Conservation (phyloP, 2,113 vertebrate species). For the Phoenicopterus ruber region DNA sequence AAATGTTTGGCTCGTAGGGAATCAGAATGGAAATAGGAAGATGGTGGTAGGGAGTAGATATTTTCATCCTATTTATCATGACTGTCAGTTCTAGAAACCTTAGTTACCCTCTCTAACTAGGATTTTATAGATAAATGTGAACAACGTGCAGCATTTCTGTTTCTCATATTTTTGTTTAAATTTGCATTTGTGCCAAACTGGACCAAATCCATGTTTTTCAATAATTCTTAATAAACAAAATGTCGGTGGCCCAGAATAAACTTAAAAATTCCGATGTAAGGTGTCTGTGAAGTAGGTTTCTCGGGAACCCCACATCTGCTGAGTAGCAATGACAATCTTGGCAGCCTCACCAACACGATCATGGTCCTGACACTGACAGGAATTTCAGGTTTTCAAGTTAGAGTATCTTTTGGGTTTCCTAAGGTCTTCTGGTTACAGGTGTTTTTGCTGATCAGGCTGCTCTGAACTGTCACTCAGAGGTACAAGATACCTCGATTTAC, state of each 20-base stretch:
- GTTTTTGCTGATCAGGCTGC: neutral
- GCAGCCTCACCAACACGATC: neutral
- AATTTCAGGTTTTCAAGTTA: neutral
- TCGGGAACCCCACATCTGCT: neutral
- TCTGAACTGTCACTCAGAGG: neutral
- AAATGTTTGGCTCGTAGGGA: conserved; percentile 28
- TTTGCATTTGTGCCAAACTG: neutral
- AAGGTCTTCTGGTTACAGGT: neutral
- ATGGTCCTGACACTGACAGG: neutral
- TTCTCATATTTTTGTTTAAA: neutral
- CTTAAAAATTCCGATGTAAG: neutral
- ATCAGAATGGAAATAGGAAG: neutral
- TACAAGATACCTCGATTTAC: neutral
- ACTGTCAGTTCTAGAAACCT: neutral
- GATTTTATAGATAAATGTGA: neutral
- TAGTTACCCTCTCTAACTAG: neutral
- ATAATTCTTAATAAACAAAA: neutral
- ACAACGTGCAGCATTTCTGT: neutral
- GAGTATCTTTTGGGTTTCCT: neutral
- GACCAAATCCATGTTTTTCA: neutral
- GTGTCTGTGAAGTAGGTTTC: neutral
- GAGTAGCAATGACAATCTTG: neutral
- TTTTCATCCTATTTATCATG: neutral
- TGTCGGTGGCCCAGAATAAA: neutral
- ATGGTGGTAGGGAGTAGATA: neutral